Percentiles rank a stretch among this genome's conserved stretches.
phyloP scores from a whole-genome alignment of 2,797 vertebrate species.

The Simalia tracyae region DNA sequence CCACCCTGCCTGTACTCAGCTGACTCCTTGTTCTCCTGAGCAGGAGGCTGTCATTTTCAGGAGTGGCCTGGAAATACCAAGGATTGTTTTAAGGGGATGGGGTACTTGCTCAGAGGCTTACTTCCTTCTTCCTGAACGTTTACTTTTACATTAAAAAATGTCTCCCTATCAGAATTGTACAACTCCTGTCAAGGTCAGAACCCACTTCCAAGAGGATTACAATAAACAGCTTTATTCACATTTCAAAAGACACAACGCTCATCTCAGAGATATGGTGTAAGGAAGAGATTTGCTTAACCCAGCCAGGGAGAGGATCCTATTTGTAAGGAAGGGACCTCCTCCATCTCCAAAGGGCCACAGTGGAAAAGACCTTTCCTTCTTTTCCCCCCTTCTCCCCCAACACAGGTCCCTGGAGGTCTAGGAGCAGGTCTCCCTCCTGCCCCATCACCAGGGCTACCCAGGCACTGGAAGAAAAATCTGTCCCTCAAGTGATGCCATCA shows the following conservation, averaged over 20 bases:
- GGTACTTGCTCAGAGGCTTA: fast-evolving
- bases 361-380: not conserved
- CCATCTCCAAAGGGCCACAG: not conserved
- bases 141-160: not conserved
- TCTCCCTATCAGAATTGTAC: not conserved
- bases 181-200: not conserved
- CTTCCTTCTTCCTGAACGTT: not conserved
- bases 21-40: not conserved
- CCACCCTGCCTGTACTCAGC: not conserved
- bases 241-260: not conserved
- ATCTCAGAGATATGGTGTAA: not conserved
- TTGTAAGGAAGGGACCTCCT: not conserved
- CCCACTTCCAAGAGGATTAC: not conserved
- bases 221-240: not conserved
- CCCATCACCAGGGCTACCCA: not conserved
- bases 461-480: not conserved
- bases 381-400: not conserved
- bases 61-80: not conserved
- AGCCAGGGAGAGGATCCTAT: not conserved
- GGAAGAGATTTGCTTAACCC: not conserved
- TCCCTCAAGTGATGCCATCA: not conserved
- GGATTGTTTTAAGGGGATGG: not conserved
- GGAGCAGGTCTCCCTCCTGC: not conserved
- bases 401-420: too few relatives aligned
- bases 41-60: not conserved